Conservation (phyloP, 35 echinoderm and acorn worm species). For the Apostichopus parvimensis region DNA sequence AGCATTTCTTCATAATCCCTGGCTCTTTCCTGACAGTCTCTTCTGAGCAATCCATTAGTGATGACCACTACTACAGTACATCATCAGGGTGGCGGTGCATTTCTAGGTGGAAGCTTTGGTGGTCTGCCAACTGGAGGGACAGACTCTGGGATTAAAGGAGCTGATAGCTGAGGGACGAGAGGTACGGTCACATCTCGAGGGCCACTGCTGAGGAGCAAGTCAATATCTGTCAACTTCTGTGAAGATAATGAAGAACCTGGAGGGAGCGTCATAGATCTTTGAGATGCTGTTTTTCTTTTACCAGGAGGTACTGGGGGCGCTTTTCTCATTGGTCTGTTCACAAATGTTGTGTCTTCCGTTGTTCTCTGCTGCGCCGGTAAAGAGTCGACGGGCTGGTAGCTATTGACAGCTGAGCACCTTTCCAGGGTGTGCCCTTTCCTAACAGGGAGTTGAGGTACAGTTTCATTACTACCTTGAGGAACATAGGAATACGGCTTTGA, state of each 20-base stretch:
- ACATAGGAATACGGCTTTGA: not conserved
- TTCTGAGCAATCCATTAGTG: too few species aligned
- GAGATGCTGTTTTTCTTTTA: not conserved
- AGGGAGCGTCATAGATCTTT: conserved; percentile 21
- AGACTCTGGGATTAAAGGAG: conserved; percentile 4
- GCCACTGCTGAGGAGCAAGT: not conserved
- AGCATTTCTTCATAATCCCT: too few species aligned
- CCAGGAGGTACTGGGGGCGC: conserved; percentile 17
- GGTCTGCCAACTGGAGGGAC: not conserved
- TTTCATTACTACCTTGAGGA: too few species aligned
- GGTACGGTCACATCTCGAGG: not conserved
- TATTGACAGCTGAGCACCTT: not conserved
- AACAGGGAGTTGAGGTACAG: not conserved
- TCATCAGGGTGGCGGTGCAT: not conserved
- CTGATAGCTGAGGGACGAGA: not conserved
- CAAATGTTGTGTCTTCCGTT: not conserved
- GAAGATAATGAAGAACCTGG: not conserved
- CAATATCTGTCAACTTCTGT: not conserved
- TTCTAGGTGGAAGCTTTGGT: conserved; percentile 15
- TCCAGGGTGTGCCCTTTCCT: not conserved
- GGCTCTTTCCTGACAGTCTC: too few species aligned
- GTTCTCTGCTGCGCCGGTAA: not conserved
- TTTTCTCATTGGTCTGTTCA: conserved; percentile 21
- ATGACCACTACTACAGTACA: too few species aligned
- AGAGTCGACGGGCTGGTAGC: not conserved